These are phyloP conservation scores for Cuniculus paca DNA, from an alignment of 2,797 vertebrate genomes.

Conservation along the genomic window DNA sequence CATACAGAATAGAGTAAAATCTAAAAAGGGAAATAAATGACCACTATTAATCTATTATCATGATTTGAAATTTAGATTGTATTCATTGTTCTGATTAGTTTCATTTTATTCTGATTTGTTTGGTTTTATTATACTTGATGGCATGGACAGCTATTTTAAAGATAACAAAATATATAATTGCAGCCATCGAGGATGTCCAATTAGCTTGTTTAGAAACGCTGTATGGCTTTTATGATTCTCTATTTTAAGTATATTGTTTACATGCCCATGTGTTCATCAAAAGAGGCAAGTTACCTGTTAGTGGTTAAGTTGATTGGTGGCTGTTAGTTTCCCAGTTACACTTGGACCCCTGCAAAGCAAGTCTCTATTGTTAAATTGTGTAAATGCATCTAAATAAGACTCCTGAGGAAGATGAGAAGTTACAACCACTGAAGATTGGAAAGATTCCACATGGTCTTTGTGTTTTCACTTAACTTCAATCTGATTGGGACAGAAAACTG, in stretches of 20 bases:
- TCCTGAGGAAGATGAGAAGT: conserved; percentile 8
- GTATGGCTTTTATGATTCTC: background rate
- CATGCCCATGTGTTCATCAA: conserved; percentile 48
- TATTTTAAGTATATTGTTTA: conserved; percentile 32
- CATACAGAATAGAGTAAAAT: too few relatives aligned
- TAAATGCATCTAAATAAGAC: background rate
- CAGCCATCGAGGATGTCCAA: too few relatives aligned
- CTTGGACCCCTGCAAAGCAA: background rate
- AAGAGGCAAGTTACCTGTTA: conserved; percentile 48
- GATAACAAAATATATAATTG: too few relatives aligned
- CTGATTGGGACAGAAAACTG: background rate
- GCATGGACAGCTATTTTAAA: too few relatives aligned
- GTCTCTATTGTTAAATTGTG: background rate
- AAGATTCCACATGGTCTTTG: background rate
- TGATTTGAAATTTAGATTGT: too few relatives aligned
- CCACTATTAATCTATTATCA: too few relatives aligned
- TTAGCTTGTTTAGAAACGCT: too few relatives aligned
- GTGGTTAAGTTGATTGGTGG: background rate
- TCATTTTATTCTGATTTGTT: too few relatives aligned
- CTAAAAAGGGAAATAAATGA: too few relatives aligned
- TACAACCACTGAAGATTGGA: background rate
- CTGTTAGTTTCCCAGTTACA: conserved; percentile 13
- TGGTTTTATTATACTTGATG: too few relatives aligned
- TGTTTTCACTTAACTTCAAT: conserved; percentile 28
- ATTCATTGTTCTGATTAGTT: too few relatives aligned